phyloP scores from a whole-genome alignment of 2,888 invertebrate species.

The Cosmorhoe ocellata region DNA sequence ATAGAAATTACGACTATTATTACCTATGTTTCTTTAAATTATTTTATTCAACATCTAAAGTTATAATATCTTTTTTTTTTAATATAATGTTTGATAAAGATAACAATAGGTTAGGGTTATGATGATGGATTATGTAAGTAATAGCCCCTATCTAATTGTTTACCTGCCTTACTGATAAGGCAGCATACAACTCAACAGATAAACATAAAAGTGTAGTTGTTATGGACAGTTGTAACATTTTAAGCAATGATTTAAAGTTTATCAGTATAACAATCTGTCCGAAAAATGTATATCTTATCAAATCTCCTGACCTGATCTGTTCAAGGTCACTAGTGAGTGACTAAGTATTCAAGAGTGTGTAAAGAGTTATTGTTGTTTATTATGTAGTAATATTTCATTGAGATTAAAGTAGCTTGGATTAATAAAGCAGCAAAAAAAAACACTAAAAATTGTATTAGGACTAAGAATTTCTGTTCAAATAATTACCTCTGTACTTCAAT shows the following conservation, averaged over 20 bases:
- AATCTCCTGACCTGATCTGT: conserved; percentile 8
- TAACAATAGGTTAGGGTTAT: too few species aligned
- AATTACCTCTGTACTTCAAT: conserved; percentile 95
- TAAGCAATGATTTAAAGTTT: conserved; percentile 10
- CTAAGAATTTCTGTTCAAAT: background rate
- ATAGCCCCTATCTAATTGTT: conserved; percentile 30
- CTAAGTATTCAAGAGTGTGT: too few species aligned
- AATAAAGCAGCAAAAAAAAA: background rate
- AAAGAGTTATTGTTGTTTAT: too few species aligned
- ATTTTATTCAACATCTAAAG: too few species aligned
- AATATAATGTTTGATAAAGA: too few species aligned
- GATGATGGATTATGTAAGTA: conserved; percentile 16
- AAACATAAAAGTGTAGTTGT: conserved; percentile 7
- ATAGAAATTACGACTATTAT: conserved; percentile 8
- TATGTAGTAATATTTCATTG: too few species aligned
- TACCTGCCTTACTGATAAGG: conserved; percentile 33
- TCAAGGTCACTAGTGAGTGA: conserved; percentile 6
- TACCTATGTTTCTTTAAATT: background rate
- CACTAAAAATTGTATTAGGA: background rate
- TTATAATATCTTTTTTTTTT: too few species aligned
- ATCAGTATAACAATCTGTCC: conserved; percentile 14
- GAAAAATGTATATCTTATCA: conserved; percentile 19
- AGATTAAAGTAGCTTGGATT: too few species aligned
- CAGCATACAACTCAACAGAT: conserved; percentile 17
- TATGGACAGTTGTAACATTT: background rate